A percentile compares a stretch with the other conserved stretches of the same genome.
phyloP scores from a whole-genome alignment of 2,888 invertebrate genomes.

The Chaitophorus viminalis region DNA sequence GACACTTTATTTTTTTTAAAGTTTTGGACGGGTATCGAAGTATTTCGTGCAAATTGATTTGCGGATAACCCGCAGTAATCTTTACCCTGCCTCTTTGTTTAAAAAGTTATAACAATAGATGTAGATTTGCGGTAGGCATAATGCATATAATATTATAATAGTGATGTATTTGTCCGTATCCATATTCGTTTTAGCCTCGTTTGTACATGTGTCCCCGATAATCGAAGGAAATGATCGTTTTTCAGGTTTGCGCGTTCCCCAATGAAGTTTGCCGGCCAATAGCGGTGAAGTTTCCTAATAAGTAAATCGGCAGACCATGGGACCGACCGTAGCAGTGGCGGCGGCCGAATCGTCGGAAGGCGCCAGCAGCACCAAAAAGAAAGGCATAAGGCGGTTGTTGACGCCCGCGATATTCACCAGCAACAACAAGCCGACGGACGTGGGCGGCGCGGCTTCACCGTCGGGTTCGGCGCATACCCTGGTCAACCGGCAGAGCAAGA shows the following conservation, averaged over 20 bases:
- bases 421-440: not conserved
- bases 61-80: too few relatives aligned
- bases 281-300: not conserved
- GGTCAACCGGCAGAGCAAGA: slow-evolving; percentile 18
- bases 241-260: not conserved
- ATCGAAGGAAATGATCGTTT: not conserved
- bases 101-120: too few relatives aligned
- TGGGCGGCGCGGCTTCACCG: not conserved
- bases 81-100: too few relatives aligned
- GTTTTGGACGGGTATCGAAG: too few relatives aligned
- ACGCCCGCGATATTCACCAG: slow-evolving; percentile 63
- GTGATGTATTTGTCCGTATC: too few relatives aligned
- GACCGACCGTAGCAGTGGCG: slow-evolving; percentile 25
- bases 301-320: not conserved
- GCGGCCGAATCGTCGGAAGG: slow-evolving; percentile 14
- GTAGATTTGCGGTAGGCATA: too few relatives aligned
- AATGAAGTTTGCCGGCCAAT: not conserved
- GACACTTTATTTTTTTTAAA: too few relatives aligned
- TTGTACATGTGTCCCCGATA: not conserved
- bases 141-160: too few relatives aligned
- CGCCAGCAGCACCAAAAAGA: slow-evolving; percentile 51
- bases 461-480: not conserved
- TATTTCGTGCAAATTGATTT: too few relatives aligned
- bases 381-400: slow-evolving; percentile 63
- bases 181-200: not conserved